These are phyloP conservation scores for Thelaira solivaga DNA, from an alignment of 2,888 invertebrate genomes.

Conservation along the genomic window DNA sequence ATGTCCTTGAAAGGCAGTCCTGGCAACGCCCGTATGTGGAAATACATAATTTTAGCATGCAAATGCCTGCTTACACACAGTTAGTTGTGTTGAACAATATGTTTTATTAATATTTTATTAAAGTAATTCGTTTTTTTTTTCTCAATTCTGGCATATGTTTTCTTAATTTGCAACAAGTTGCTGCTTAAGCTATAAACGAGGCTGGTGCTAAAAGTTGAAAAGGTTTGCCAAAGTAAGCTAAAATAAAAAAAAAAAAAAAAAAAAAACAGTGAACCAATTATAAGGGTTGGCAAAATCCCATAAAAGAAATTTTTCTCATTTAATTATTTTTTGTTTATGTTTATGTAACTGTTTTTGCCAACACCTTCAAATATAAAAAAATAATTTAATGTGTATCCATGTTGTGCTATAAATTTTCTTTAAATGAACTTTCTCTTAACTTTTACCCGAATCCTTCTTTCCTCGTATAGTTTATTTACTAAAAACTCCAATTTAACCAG, in stretches of 20 bases:
- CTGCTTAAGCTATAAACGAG: background rate
- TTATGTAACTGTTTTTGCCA: no score
- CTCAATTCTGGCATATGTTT: slow-evolving; percentile 21
- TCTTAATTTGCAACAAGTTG: background rate
- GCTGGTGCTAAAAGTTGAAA: background rate
- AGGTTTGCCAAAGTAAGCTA: no score
- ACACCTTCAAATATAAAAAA: no score
- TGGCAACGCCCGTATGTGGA: slow-evolving; percentile 32
- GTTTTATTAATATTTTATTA: slow-evolving; percentile 8
- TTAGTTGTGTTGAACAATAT: slow-evolving; percentile 27
- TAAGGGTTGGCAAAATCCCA: no score
- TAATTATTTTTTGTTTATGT: no score
- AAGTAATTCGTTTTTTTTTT: background rate
- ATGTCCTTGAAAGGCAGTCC: slow-evolving; percentile 15
- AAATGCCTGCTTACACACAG: slow-evolving; percentile 20
- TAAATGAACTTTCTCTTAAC: background rate
- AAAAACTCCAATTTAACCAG: background rate
- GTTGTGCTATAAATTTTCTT: background rate
- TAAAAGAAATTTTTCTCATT: no score
- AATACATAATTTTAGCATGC: slow-evolving; percentile 16
- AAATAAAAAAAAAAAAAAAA: no score
- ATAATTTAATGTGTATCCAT: no score
- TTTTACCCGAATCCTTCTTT: background rate
- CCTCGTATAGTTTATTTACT: background rate
- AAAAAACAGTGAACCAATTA: no score